Conservation (phyloP, 2,113 vertebrate species). For the Grammomys surdaster region DNA sequence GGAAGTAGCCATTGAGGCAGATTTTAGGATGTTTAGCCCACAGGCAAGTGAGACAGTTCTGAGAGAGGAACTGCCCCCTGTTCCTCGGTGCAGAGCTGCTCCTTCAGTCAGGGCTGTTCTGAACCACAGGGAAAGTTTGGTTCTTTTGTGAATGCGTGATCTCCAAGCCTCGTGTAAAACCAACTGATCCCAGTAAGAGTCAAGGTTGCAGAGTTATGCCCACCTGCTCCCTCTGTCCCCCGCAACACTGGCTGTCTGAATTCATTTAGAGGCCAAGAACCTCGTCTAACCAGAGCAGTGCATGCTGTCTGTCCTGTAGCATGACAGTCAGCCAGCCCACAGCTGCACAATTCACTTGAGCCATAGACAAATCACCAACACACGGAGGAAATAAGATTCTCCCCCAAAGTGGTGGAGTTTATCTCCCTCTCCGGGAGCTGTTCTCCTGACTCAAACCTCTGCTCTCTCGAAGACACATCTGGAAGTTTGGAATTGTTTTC, state of each 20-base stretch:
- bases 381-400: slow-evolving; percentile 69
- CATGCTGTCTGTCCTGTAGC: neutral
- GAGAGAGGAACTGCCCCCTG: neutral
- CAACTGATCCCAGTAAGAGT: slow-evolving; percentile 18
- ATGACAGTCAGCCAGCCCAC: neutral
- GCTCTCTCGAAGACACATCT: slow-evolving; percentile 67
- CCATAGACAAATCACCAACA: slow-evolving; percentile 69
- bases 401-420: slow-evolving; percentile 50
- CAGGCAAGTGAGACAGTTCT: neutral
- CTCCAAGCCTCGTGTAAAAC: slow-evolving; percentile 13
- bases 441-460: slow-evolving; percentile 53
- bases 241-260: neutral
- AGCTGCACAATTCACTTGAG: neutral
- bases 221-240: neutral
- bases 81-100: neutral
- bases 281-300: neutral
- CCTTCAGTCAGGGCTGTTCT: neutral
- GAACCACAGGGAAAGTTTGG: neutral
- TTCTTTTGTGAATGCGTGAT: neutral
- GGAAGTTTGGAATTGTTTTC: slow-evolving; percentile 59
- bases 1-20: neutral
- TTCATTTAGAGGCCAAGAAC: slow-evolving; percentile 56
- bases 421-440: slow-evolving; percentile 62
- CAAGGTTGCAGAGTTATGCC: slow-evolving; percentile 11
- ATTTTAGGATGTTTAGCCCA: neutral